A percentile compares a stretch with the other conserved stretches of the same genome.
Conservation (phyloP, 2,797 vertebrate species). For the Scolopax rusticola region DNA sequence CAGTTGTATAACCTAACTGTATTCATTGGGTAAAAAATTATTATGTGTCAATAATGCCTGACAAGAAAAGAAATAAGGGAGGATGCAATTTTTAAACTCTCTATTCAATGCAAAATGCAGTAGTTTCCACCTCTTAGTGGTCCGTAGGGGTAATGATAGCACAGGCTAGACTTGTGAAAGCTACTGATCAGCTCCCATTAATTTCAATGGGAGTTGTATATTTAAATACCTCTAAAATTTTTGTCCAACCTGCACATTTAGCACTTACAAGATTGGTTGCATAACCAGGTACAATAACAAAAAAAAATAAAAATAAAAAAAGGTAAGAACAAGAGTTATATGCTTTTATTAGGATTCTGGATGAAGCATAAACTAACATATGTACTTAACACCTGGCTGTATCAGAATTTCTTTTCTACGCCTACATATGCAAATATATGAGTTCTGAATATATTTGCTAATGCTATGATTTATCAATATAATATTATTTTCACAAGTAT, state of each 20-base stretch:
- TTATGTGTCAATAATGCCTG: neutral
- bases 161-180: neutral
- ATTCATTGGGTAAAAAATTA: neutral
- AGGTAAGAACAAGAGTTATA: rapidly evolving
- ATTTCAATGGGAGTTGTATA: neutral
- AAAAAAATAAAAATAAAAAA: rapidly evolving
- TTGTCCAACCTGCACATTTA: neutral
- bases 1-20: neutral
- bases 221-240: neutral
- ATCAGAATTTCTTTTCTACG: neutral
- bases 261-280: neutral
- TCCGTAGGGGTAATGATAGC: neutral
- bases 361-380: neutral
- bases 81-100: neutral
- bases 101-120: neutral
- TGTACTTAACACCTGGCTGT: neutral
- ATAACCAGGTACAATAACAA: neutral
- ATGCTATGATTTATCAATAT: neutral
- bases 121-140: neutral
- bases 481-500: neutral
- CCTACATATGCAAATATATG: neutral
- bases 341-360: neutral
- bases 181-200: neutral
- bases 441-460: neutral
- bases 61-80: neutral